phyloP scores from a whole-genome alignment of 1,140 invertebrate genomes.

The Babylonia areolata region DNA sequence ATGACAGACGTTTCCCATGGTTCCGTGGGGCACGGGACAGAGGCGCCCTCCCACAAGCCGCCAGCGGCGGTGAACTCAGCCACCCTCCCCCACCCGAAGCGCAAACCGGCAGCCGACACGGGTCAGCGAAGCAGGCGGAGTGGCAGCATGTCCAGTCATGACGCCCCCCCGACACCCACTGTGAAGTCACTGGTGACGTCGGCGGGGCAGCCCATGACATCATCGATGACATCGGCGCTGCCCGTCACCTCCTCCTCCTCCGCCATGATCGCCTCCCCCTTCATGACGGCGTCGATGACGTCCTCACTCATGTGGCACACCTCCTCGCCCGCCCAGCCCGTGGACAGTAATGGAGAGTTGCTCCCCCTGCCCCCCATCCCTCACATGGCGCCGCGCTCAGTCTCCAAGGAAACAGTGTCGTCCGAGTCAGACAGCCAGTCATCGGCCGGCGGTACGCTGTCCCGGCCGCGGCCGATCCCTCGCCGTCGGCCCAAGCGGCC shows the following conservation, averaged over 20 bases:
- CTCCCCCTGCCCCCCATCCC: conserved; percentile 35
- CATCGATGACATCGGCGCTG: conserved; percentile 29
- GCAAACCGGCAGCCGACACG: not conserved
- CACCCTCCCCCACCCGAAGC: conserved; percentile 9
- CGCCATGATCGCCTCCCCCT: conserved; percentile 2
- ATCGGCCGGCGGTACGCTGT: conserved; percentile 59
- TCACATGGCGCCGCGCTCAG: conserved; percentile 40
- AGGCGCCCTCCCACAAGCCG: not conserved
- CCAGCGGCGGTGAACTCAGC: conserved; percentile 17
- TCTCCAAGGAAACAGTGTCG: conserved; percentile 56
- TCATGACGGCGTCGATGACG: conserved; percentile 45
- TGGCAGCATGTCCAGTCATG: not conserved
- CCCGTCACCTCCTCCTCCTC: not conserved
- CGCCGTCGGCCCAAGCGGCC: conserved; percentile 59
- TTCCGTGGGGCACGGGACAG: not conserved
- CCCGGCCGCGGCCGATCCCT: conserved; percentile 63
- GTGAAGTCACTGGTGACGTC: not conserved
- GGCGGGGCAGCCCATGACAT: conserved; percentile 27
- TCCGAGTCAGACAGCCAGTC: conserved; percentile 60
- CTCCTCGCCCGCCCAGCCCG: conserved; percentile 30
- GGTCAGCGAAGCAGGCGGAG: not conserved
- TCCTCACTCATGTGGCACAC: conserved; percentile 33
- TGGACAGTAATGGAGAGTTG: conserved; percentile 37
- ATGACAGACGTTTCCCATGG: not conserved
- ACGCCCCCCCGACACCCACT: not conserved